Evolutionary conservation across 2,113 vertebrate species (phyloP).

Genomic region (Steatornis caripensis): DNA sequence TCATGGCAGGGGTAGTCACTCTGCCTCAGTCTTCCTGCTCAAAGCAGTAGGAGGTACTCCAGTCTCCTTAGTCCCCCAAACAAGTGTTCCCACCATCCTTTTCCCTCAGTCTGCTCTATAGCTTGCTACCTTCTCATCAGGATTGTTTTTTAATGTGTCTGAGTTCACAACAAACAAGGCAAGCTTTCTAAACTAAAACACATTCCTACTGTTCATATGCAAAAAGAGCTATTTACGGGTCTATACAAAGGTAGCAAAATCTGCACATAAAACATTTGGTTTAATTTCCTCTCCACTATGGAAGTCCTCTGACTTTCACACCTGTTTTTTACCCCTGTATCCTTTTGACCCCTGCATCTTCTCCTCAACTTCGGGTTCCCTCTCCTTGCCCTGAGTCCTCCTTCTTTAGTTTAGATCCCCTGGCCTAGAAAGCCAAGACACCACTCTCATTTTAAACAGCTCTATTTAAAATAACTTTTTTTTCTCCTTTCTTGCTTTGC

Average conservation of each 20-base stretch:
- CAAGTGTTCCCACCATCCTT: neutral
- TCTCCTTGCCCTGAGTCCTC: neutral
- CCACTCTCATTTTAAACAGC: neutral
- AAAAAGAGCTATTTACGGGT: constrained; percentile 21
- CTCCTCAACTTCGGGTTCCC: neutral
- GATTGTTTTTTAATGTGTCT: neutral
- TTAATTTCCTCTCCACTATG: neutral
- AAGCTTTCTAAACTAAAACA: neutral
- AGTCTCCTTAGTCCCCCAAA: neutral
- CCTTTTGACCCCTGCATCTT: neutral
- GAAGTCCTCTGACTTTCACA: neutral
- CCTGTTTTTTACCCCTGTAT: neutral
- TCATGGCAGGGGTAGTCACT: neutral
- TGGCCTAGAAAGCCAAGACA: neutral
- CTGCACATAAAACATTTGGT: neutral
- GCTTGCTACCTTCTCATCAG: neutral
- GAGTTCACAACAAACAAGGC: neutral
- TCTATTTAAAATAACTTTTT: neutral
- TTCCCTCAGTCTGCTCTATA: neutral
- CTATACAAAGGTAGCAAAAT: neutral
- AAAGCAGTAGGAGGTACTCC: neutral
- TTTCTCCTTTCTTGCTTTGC: neutral
- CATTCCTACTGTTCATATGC: constrained; percentile 8
- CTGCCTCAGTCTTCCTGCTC: neutral
- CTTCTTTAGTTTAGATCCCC: neutral